Evolutionary conservation across 2,113 vertebrate genomes (phyloP).

Genomic region (Lanius collurio): DNA sequence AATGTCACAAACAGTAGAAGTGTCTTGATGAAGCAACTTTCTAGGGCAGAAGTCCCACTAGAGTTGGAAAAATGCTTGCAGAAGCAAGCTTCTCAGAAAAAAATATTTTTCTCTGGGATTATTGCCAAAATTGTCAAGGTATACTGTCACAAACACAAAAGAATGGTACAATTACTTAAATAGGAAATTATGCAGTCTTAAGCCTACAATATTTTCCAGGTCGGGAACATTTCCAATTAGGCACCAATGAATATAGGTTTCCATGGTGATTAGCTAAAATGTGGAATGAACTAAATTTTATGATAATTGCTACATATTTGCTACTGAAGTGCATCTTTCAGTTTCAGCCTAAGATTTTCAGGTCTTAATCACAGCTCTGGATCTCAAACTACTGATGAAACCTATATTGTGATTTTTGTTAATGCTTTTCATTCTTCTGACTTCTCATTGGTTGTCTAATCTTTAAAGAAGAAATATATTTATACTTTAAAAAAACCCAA

Average conservation of each 20-base stretch:
- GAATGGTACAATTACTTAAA: not conserved
- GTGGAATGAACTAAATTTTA: slow-evolving; percentile 73
- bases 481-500: not conserved
- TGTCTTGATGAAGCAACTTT: not conserved
- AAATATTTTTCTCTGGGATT: not conserved
- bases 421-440: not conserved
- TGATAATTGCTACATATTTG: slow-evolving; percentile 74
- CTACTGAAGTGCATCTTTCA: slow-evolving; percentile 71
- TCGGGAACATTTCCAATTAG: slow-evolving; percentile 74
- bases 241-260: slow-evolving; percentile 70
- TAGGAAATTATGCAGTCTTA: slow-evolving; percentile 54
- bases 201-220: slow-evolving; percentile 67
- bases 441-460: not conserved
- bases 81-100: not conserved
- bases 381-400: slow-evolving; percentile 64
- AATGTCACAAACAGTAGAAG: not conserved
- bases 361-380: slow-evolving; percentile 63
- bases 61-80: not conserved
- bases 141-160: not conserved
- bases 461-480: not conserved
- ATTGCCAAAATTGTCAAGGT: not conserved
- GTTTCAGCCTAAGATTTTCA: slow-evolving; percentile 64
- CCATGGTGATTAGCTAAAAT: slow-evolving; percentile 80
- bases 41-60: not conserved
- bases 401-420: not conserved